These are phyloP conservation scores for Urocyon cinereoargenteus DNA, from an alignment of 2,797 vertebrate genomes.

Conservation along the genomic window DNA sequence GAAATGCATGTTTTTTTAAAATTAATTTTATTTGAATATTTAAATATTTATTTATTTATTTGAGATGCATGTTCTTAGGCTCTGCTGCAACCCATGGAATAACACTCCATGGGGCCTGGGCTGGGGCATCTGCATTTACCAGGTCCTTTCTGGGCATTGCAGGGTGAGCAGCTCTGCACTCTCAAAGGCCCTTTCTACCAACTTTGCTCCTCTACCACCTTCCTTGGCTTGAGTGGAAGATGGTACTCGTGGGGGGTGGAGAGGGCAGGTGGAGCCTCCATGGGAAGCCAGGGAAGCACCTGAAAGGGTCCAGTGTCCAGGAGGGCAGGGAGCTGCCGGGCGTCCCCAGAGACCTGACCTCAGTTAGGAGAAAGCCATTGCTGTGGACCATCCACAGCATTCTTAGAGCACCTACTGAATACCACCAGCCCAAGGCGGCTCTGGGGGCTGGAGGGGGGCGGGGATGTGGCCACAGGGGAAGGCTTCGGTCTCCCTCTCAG, in stretches of 20 bases:
- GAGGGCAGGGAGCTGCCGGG: background rate
- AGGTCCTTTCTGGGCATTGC: too few relatives aligned
- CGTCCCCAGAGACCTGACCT: background rate
- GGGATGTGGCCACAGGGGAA: rapidly evolving
- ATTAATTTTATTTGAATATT: too few relatives aligned
- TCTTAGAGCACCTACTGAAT: background rate
- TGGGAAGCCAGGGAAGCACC: background rate
- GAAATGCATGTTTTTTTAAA: background rate
- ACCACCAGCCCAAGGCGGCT: background rate
- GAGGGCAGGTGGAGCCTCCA: rapidly evolving
- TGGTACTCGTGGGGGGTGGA: background rate
- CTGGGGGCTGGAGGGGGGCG: background rate
- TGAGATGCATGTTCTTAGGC: background rate
- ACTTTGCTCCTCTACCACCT: background rate
- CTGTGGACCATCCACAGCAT: rapidly evolving
- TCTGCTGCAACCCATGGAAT: rapidly evolving
- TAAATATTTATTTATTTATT: too few relatives aligned
- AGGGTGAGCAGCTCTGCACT: background rate
- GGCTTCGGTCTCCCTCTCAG: background rate
- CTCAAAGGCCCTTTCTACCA: background rate
- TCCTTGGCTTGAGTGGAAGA: background rate
- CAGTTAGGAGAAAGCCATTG: background rate
- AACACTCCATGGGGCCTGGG: background rate
- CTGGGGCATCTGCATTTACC: background rate
- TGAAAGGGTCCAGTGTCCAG: too few relatives aligned